phyloP scores from a whole-genome alignment of 1,140 invertebrate genomes.

The Rhopalosiphum maidis region DNA sequence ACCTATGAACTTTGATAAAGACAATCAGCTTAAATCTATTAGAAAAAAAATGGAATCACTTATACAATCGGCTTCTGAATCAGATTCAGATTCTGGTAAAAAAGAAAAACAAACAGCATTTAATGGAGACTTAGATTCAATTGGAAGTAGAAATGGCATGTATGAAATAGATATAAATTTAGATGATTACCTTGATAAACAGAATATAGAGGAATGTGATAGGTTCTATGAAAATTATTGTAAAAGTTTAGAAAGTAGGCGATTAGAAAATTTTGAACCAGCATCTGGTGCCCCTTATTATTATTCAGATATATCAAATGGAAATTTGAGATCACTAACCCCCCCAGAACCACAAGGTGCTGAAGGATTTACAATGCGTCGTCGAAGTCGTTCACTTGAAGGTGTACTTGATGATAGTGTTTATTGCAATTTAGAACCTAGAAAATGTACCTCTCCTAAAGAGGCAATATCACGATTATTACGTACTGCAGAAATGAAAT shows the following conservation, averaged over 20 bases:
- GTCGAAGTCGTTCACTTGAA: slow-evolving; percentile 69
- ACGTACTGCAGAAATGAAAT: slow-evolving; percentile 75
- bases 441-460: slow-evolving; percentile 58
- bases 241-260: slow-evolving; percentile 60
- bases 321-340: slow-evolving; percentile 61
- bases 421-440: slow-evolving; percentile 53
- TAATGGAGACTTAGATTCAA: slow-evolving; percentile 67
- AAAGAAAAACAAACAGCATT: slow-evolving; percentile 61
- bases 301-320: slow-evolving; percentile 77
- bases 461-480: slow-evolving; percentile 60
- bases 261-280: slow-evolving; percentile 62
- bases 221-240: slow-evolving; percentile 58
- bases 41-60: slow-evolving; percentile 59
- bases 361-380: slow-evolving; percentile 56
- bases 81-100: slow-evolving; percentile 60
- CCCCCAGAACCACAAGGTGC: slow-evolving; percentile 59
- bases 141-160: slow-evolving; percentile 62
- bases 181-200: slow-evolving; percentile 64
- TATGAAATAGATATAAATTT: slow-evolving; percentile 72
- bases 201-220: slow-evolving; percentile 42
- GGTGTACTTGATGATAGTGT: slow-evolving; percentile 68
- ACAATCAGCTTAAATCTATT: slow-evolving; percentile 58
- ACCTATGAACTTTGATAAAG: slow-evolving; percentile 67
- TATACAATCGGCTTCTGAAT: slow-evolving; percentile 59
- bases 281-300: slow-evolving; percentile 76